Base-by-base conservation (phyloP, 2,113 vertebrate genomes). In the Zeus faber region DNA sequence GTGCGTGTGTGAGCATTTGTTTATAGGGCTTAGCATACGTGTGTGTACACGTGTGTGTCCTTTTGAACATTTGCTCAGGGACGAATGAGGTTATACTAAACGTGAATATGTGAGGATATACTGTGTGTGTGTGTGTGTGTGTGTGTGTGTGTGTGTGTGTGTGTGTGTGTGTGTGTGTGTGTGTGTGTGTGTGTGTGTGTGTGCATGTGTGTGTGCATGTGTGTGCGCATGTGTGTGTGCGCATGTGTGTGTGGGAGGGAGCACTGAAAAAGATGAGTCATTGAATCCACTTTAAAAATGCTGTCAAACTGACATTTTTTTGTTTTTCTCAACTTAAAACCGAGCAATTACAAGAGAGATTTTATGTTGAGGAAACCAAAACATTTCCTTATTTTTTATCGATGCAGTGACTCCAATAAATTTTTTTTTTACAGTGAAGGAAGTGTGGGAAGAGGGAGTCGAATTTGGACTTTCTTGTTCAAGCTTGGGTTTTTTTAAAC, bases 21-120 rank as follows among this genome's bases (percentile, higher is more conserved):
- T 43, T 66, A 14, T 20, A 43, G 47, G n/a, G n/a, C n/a, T 68
- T 74, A 41, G 5, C n/a, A 40, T 49, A 63, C 25, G 72, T 56
- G 2, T 41, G 56, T 11, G 63, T n/a, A 14, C 67, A 72, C 31
- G 5, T 13, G 33, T 20, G 60, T 62, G 50, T 43, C 52, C 65
- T 67, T 62, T 59, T 76, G 54, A 31, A 13, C 27, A 63, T 61
- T n/a, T n/a, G n/a, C n/a, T n/a, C 54, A 64, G 58, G 43, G 47
- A n/a, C n/a, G n/a, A n/a, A n/a, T n/a, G n/a, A n/a, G n/a, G n/a
- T n/a, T n/a, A n/a, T n/a, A n/a, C n/a, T n/a, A n/a, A n/a, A n/a
- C n/a, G n/a, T n/a, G n/a, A n/a, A n/a, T n/a, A n/a, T n/a, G n/a
- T n/a, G n/a, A n/a, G n/a, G n/a, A n/a, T n/a, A n/a, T n/a, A n/a